A percentile compares a stretch with the other conserved stretches of the same genome.
These are phyloP conservation scores for Drosophila nasuta DNA, from an alignment of 1,140 invertebrate species.

Conservation along the genomic window DNA sequence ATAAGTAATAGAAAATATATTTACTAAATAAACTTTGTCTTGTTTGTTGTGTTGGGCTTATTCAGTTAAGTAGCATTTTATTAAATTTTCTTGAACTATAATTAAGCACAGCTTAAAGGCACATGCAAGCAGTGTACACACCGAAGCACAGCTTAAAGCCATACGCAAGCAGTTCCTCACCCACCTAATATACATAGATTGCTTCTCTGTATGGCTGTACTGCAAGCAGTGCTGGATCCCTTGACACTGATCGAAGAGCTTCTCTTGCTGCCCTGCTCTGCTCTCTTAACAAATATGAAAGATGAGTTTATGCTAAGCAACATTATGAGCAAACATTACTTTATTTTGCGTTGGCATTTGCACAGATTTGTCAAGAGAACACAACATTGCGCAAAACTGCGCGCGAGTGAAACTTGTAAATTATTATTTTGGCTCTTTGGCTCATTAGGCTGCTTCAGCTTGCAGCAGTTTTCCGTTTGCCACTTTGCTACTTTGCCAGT, in stretches of 20 bases:
- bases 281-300: background rate
- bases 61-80: no score
- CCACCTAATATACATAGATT: no score
- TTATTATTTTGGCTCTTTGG: constrained; percentile 26
- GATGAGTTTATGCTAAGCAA: background rate
- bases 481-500: background rate
- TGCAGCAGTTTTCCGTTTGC: constrained; percentile 7
- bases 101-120: no score
- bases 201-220: no score
- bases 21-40: no score
- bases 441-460: constrained; percentile 35
- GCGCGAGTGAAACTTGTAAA: constrained; percentile 10
- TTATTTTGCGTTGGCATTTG: constrained; percentile 9
- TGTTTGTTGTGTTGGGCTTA: no score
- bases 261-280: background rate
- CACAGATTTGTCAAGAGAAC: constrained; percentile 24
- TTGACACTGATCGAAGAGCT: background rate
- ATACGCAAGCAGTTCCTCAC: no score
- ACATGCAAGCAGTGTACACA: no score
- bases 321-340: background rate
- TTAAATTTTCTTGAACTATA: no score
- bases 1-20: no score
- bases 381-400: background rate
- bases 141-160: no score
- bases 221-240: background rate